Conservation (phyloP, 2,888 invertebrate genomes). For the Tenthredo livida region DNA sequence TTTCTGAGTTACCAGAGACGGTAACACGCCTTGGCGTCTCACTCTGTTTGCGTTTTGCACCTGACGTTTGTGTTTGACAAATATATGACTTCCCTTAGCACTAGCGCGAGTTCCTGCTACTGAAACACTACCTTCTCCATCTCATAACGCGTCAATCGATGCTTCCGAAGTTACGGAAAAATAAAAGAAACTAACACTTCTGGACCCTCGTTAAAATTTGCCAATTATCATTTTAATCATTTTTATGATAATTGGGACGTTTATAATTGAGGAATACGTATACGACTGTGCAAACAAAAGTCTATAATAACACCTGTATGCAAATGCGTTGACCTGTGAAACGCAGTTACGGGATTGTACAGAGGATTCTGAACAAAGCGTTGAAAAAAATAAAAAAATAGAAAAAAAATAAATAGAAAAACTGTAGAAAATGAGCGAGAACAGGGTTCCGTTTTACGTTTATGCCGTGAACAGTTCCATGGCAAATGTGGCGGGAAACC, state of each 20-base stretch:
- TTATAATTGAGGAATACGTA: background rate
- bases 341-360: background rate
- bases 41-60: slow-evolving; percentile 42
- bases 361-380: background rate
- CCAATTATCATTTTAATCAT: background rate
- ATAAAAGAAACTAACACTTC: background rate
- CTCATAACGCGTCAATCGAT: background rate
- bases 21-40: background rate
- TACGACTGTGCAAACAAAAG: background rate
- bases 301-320: background rate
- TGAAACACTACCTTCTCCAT: background rate
- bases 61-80: slow-evolving; percentile 46
- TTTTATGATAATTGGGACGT: background rate
- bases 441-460: slow-evolving; percentile 31
- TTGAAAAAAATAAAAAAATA: background rate
- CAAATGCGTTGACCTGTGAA: background rate
- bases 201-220: background rate
- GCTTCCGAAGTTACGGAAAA: background rate
- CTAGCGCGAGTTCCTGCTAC: background rate
- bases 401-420: background rate
- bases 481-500: slow-evolving; percentile 37
- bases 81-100: slow-evolving; percentile 31
- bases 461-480: slow-evolving; percentile 35
- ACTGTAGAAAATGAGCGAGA: slow-evolving; percentile 40
- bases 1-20: slow-evolving; percentile 11